A percentile compares a stretch with the other conserved stretches of the same genome.
Conservation (phyloP, 2,888 invertebrate species). For the Dicycla oo region DNA sequence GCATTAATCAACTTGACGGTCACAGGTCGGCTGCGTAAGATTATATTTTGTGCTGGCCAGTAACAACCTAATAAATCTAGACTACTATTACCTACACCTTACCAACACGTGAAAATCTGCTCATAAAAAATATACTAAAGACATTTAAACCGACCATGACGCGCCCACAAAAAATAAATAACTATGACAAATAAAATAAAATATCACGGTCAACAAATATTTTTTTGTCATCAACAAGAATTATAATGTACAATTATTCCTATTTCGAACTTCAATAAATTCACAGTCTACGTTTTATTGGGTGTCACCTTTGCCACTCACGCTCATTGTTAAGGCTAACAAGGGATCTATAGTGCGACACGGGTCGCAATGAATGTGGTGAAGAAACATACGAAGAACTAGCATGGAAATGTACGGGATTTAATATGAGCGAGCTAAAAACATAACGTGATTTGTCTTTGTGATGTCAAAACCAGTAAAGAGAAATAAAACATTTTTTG, state of each 20-base stretch:
- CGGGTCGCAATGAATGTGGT: background rate
- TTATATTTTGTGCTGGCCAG: background rate
- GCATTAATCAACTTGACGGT: conserved; percentile 35
- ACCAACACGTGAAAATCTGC: background rate
- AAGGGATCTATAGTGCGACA: conserved; percentile 13
- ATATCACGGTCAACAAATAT: conserved; percentile 29
- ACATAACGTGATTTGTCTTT: too few species aligned
- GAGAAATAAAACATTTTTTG: too few species aligned
- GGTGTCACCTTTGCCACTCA: background rate
- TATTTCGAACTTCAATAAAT: conserved; percentile 3
- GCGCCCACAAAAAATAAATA: conserved; percentile 33
- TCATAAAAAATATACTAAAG: background rate
- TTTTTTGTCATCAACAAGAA: conserved; percentile 22
- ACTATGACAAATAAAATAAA: conserved; percentile 23
- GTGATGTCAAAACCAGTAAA: too few species aligned
- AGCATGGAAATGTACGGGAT: background rate
- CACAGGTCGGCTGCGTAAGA: conserved; percentile 18
- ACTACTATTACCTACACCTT: conserved; percentile 2
- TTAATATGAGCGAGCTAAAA: too few species aligned
- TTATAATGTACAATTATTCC: conserved; percentile 1
- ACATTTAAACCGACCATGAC: conserved; percentile 18
- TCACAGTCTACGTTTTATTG: conserved; percentile 6
- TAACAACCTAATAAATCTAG: background rate
- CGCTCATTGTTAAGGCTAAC: conserved; percentile 10
- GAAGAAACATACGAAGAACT: background rate